Conservation (phyloP, 2,113 vertebrate genomes). For the Xenotilapia caudafasciata region DNA sequence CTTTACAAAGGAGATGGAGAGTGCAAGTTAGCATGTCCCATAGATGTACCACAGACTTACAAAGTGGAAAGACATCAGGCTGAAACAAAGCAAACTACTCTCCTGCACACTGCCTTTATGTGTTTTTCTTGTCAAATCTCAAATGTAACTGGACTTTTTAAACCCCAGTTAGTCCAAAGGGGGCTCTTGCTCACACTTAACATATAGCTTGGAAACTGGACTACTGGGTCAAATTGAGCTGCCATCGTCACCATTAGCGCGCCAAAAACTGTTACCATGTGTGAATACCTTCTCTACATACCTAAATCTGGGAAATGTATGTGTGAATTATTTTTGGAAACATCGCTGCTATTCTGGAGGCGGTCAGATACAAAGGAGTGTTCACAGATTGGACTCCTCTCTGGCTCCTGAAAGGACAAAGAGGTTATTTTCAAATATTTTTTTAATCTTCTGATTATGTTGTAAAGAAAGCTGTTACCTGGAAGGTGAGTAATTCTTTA, state of each 20-base stretch:
- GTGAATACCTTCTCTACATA: constrained; percentile 9
- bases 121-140: background rate
- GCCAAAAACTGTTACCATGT: background rate
- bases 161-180: background rate
- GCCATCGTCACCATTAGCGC: accelerated
- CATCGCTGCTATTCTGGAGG: background rate
- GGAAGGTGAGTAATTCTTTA: background rate
- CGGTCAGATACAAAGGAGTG: background rate
- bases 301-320: constrained; percentile 37
- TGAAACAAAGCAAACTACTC: background rate
- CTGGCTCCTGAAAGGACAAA: background rate
- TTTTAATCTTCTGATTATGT: background rate
- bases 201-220: background rate
- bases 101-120: background rate
- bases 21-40: background rate
- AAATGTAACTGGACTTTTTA: background rate
- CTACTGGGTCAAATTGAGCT: background rate
- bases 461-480: constrained; percentile 46
- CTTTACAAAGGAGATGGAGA: background rate
- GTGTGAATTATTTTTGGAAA: constrained; percentile 2
- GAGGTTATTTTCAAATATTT: background rate
- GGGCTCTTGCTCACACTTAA: background rate
- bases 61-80: background rate
- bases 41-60: background rate
- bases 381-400: background rate